These are phyloP conservation scores for Timema podura DNA, from an alignment of 2,888 invertebrate species.

Conservation along the genomic window DNA sequence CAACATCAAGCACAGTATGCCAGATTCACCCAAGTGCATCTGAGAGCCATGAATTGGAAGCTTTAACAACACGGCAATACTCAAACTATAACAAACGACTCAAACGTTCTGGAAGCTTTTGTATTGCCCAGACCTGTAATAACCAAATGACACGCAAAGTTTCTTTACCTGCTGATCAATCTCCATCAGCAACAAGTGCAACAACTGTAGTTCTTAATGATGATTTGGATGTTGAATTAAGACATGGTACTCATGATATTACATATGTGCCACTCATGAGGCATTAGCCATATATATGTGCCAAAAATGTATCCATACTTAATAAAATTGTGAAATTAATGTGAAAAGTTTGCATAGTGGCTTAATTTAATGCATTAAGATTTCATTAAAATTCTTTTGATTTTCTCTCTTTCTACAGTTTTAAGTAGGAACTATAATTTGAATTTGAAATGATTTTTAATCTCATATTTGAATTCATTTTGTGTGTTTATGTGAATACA, in stretches of 20 bases:
- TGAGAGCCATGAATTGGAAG: slow-evolving; percentile 41
- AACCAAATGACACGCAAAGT: slow-evolving; percentile 35
- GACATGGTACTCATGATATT: slow-evolving; percentile 15
- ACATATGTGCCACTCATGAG: slow-evolving; percentile 27
- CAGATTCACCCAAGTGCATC: slow-evolving; percentile 41
- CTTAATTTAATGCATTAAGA: too few species aligned
- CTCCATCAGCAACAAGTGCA: slow-evolving; percentile 60
- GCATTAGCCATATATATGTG: slow-evolving; percentile 19
- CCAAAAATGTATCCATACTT: too few species aligned
- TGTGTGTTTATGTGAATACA: too few species aligned
- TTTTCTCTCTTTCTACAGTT: too few species aligned
- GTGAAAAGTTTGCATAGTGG: too few species aligned
- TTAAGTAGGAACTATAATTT: too few species aligned
- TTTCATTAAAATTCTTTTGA: too few species aligned
- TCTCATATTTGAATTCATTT: too few species aligned
- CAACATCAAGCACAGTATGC: slow-evolving; percentile 43
- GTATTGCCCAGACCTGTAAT: slow-evolving; percentile 10
- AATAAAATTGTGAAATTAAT: too few species aligned
- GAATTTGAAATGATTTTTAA: too few species aligned
- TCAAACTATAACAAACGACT: slow-evolving; percentile 15
- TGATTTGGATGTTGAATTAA: slow-evolving; percentile 39
- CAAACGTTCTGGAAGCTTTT: slow-evolving; percentile 21
- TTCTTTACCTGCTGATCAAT: slow-evolving; percentile 48
- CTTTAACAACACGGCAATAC: slow-evolving; percentile 34
- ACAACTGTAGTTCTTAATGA: slow-evolving; percentile 62